Base-by-base conservation (phyloP, 2,797 vertebrate species). In the Sparus aurata region DNA sequence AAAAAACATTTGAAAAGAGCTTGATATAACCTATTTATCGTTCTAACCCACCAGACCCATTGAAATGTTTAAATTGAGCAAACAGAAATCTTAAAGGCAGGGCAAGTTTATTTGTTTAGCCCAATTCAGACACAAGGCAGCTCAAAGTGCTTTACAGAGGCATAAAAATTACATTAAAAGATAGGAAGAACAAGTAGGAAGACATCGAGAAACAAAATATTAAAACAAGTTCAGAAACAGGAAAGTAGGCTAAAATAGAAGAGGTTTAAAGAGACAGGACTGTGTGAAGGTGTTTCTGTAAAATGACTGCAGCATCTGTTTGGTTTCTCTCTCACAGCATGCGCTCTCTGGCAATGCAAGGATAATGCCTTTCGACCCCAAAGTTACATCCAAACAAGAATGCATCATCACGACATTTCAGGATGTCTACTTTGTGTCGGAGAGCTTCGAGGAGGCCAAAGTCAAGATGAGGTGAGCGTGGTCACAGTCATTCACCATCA, bases 391-490 rank as follows among this genome's bases (percentile, higher is more conserved):
- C 94, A 97, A 97, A 82, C 97, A 98, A 89, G 97, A 99, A 91
- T 98, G 97, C 91, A 96, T 98, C 93, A 98, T 99, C 87, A 99
- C 97, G 84, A 97, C 97, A 45, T 99, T 98, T 92, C 98, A 99
- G 89, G 97, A 99, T 61, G 96, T 98, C 75, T 99, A 98, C 85
- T 99, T 98, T 91, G 95, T 97, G 85, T 98, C 98, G 62, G 96
- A 98, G 91, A 99, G 97, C 89, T 99, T 99, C 91, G 98, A 98
- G 93, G 97, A 99, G 82, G 97, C 98, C 87, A 98, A 98, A 92
- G 96, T 97, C 80, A 98, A 97, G 86, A 98, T 99, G 97, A 97
- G 97, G 98, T 99, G 91, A 83, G 84, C 16, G 52, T 22, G 3
- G 20, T 46, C 54, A 9, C 18, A 41, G 13, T 3, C 0, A 38